A percentile compares a stretch with the other conserved stretches of the same genome.
Evolutionary conservation across 2,888 invertebrate genomes (phyloP).

Genomic region (Philopedon plagiatum): DNA sequence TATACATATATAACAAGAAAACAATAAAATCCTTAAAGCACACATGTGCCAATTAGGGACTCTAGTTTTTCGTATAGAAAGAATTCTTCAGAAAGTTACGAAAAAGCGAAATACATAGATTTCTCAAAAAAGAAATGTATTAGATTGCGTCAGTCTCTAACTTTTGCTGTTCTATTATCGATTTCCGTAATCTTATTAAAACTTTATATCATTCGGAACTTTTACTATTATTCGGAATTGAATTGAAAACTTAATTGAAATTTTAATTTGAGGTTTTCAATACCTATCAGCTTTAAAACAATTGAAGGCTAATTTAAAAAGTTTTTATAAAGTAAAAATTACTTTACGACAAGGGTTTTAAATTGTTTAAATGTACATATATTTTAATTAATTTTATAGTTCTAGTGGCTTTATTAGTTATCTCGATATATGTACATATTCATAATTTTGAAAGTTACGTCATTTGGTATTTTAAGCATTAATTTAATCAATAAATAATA

Average conservation of each 20-base stretch:
- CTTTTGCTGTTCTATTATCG: conserved; percentile 28
- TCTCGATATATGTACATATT: no score
- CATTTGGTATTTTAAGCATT: no score
- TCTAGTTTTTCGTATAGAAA: neutral
- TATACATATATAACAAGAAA: no score
- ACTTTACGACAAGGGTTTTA: no score
- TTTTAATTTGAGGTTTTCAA: conserved; percentile 23
- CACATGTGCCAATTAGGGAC: neutral
- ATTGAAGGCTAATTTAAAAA: conserved; percentile 27
- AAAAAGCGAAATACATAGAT: no score
- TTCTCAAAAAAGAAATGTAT: neutral
- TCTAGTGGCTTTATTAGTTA: no score
- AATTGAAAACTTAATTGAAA: conserved; percentile 21
- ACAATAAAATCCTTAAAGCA: no score
- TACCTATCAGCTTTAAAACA: conserved; percentile 26
- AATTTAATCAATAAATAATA: no score
- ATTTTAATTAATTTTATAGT: no score
- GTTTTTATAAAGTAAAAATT: neutral
- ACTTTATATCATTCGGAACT: conserved; percentile 32
- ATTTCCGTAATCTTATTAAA: conserved; percentile 29
- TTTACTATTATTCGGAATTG: conserved; percentile 27
- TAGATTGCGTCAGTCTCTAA: neutral
- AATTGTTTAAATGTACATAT: no score
- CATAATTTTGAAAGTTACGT: no score
- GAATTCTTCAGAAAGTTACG: neutral